Evolutionary conservation across 2,888 invertebrate species (phyloP), one percentile per base, ranked within the genome.

Genomic region (Apocheima hispidaria): DNA sequence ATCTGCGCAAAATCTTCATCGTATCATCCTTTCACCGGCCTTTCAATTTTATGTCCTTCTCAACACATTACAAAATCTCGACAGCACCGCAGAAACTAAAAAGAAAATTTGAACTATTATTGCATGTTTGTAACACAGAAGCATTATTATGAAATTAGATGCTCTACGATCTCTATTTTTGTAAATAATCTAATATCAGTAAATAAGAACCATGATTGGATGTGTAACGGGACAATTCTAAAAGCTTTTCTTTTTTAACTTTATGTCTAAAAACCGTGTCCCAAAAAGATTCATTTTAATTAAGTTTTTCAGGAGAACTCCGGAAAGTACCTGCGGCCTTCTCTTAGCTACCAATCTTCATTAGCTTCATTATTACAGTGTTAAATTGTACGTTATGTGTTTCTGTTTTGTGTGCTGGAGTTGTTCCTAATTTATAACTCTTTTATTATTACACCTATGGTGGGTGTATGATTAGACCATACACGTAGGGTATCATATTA

Each of bases 271-370:
- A 85, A 83, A 83, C 79, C 73, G 75, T 78, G 81, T 81, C 81
- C 78, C 77, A 73, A 72, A 82, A 75, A 87, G 86, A 88, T 90
- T 88, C 82, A 84, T 90, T 90, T 90, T 88, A 90, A 90, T 90
- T 90, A 90, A 87, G 87, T 83, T 86, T 85, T 86, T 75, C 78
- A 83, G 82, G 82, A 85, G 83, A 79, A 81, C 81, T 79, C 74
- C 60, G 78, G 75, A 68, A 84, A 83, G 79, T 78, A 79, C 49
- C 49, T 35, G 26, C 80, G 83, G 78, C 82, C 82, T 84, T 81
- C 78, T 79, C 82, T 80, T 84, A 81, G 75, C 88, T 79, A 89
- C 88, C 83, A 87, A 90, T 90, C 90, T 89, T 90, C 85, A 89
- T 90, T 90, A 88, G 73, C 68, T 77, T 84, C 82, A 86, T 88